Evolutionary conservation across 2,888 invertebrate genomes (phyloP).

Genomic region (Vesta saturnalis): DNA sequence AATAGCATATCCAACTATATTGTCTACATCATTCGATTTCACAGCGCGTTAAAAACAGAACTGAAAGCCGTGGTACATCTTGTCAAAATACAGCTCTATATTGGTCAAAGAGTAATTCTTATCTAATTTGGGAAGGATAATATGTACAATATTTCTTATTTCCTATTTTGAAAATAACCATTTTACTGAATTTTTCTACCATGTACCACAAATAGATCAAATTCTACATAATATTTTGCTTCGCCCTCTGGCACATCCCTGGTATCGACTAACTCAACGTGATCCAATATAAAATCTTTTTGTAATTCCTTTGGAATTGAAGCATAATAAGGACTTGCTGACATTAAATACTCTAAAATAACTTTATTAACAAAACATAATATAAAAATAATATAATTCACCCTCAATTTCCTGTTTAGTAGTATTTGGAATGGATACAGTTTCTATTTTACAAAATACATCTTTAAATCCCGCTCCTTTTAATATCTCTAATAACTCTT

Average conservation of each 20-base stretch:
- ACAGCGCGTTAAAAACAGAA: too few relatives aligned
- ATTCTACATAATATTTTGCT: not conserved
- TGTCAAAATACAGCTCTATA: too few relatives aligned
- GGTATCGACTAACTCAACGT: not conserved
- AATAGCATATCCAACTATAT: too few relatives aligned
- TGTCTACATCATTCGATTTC: too few relatives aligned
- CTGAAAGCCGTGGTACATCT: too few relatives aligned
- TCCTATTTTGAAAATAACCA: too few relatives aligned
- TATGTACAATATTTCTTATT: not conserved
- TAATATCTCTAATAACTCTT: not conserved
- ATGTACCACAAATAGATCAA: not conserved
- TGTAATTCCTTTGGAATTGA: not conserved
- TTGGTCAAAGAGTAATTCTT: too few relatives aligned
- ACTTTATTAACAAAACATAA: not conserved
- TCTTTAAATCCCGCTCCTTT: not conserved
- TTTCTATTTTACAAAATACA: not conserved
- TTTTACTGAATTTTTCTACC: conserved; percentile 1
- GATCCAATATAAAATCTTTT: not conserved
- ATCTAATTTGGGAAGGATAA: too few relatives aligned
- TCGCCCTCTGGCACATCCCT: not conserved
- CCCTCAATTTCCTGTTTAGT: not conserved
- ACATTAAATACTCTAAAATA: not conserved
- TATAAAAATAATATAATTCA: not conserved
- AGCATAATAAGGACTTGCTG: not conserved
- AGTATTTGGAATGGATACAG: not conserved